Evolutionary conservation across 2,113 vertebrate species (phyloP).

Genomic region (Plectropomus leopardus): DNA sequence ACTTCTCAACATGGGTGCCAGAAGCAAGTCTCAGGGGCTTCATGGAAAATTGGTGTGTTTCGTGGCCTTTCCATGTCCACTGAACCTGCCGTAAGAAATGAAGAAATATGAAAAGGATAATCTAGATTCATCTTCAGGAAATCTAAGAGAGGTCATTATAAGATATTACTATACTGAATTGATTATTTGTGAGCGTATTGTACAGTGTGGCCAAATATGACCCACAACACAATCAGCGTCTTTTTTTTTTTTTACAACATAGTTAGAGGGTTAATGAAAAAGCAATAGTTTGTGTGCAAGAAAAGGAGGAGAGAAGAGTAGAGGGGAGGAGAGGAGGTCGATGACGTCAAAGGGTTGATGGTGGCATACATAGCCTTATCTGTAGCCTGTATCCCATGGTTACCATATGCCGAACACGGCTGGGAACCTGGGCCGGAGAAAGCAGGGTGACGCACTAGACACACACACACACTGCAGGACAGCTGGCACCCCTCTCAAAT

Average conservation of each 20-base stretch:
- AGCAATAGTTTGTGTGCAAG: background rate
- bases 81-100: no score
- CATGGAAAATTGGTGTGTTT: no score
- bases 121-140: background rate
- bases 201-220: background rate
- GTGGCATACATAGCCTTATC: constrained; percentile 70
- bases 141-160: background rate
- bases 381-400: constrained; percentile 79
- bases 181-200: background rate
- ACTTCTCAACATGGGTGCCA: no score
- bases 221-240: background rate
- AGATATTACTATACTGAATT: background rate
- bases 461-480: constrained; percentile 74
- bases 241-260: background rate
- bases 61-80: no score
- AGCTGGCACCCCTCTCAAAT: constrained; percentile 66
- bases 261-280: background rate
- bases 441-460: constrained; percentile 82
- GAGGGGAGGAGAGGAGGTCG: constrained; percentile 22
- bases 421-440: constrained; percentile 77
- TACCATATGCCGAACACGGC: constrained; percentile 85
- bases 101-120: no score
- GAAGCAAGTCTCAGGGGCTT: no score
- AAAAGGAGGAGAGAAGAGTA: constrained; percentile 5
- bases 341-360: constrained; percentile 72